phyloP scores from a whole-genome alignment of 2,113 vertebrate genomes.

The Ariopsis seemanni region DNA sequence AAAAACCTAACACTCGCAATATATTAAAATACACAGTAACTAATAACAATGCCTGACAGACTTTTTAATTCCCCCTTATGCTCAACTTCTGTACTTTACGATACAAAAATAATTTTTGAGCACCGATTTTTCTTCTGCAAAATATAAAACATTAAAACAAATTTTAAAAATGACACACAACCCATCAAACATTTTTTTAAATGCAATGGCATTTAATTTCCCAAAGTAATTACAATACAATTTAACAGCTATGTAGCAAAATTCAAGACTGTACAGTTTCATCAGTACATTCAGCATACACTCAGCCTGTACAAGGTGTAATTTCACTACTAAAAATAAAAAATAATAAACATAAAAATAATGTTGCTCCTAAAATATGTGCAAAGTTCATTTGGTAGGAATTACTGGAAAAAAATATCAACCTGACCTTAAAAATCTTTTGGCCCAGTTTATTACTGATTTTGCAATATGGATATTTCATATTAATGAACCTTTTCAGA shows the following conservation, averaged over 20 bases:
- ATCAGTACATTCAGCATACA: not conserved
- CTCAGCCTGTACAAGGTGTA: not conserved
- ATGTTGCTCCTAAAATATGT: not conserved
- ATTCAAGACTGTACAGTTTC: not conserved
- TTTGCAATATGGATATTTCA: not conserved
- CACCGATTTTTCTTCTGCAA: not conserved
- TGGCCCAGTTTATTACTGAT: not conserved
- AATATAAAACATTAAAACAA: not conserved
- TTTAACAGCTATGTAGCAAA: not conserved
- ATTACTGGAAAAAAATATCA: not conserved
- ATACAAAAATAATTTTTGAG: not conserved
- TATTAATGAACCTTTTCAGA: not conserved
- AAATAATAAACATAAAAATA: not conserved
- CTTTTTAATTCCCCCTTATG: not conserved
- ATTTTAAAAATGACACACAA: not conserved
- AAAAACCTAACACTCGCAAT: no score
- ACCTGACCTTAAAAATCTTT: not conserved
- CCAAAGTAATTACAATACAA: not conserved
- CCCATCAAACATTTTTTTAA: not conserved
- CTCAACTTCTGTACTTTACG: not conserved
- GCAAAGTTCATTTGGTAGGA: not conserved
- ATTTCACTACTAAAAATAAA: not conserved
- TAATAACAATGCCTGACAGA: not conserved
- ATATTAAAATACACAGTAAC: not conserved
- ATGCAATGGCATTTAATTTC: not conserved